These are phyloP conservation scores for Monarcha castaneiventris DNA, from an alignment of 2,113 vertebrate species.

Conservation along the genomic window DNA sequence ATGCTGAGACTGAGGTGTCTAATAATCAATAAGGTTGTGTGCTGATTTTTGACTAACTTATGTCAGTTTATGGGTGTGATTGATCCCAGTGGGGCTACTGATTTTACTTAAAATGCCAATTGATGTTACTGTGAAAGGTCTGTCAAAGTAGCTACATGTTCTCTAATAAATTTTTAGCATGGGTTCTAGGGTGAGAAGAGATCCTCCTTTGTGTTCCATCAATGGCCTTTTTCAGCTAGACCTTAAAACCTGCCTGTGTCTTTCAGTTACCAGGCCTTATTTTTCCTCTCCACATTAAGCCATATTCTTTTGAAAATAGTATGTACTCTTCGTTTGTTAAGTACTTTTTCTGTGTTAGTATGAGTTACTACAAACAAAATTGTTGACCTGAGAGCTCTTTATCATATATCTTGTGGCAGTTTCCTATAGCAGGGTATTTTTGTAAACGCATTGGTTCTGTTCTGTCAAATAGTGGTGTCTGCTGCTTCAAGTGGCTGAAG, in stretches of 20 bases:
- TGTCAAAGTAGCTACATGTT: background rate
- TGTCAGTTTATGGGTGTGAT: background rate
- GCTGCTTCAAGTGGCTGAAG: background rate
- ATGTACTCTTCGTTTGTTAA: background rate
- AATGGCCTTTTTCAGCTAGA: background rate
- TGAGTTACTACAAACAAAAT: background rate
- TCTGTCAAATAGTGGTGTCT: background rate
- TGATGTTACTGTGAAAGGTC: background rate
- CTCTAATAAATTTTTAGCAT: accelerated
- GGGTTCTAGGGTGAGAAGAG: background rate
- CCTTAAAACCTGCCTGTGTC: background rate
- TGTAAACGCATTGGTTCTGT: background rate
- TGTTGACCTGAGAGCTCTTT: background rate
- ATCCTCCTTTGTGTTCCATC: background rate
- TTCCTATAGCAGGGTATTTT: background rate
- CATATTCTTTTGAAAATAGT: background rate
- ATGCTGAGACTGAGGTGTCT: background rate
- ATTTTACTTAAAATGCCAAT: background rate
- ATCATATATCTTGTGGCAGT: background rate
- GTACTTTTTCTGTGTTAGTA: background rate
- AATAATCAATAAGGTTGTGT: background rate
- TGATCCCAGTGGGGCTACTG: background rate
- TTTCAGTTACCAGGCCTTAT: background rate
- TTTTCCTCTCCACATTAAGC: background rate
- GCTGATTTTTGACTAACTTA: background rate